phyloP scores from a whole-genome alignment of 2,888 invertebrate species.

The Xylota sylvarum region DNA sequence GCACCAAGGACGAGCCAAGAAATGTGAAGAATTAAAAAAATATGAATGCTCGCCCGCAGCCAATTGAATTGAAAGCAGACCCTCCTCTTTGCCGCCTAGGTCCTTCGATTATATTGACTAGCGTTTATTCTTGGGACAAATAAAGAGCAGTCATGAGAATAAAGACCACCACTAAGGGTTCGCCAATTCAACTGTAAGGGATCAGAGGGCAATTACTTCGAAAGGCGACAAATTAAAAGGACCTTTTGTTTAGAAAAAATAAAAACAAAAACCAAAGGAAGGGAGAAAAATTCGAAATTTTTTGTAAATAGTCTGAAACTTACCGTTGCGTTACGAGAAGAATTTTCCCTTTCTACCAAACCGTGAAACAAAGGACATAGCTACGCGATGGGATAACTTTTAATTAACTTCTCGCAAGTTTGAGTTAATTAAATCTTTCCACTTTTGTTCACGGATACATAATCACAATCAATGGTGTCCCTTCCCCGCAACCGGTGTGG shows the following conservation, averaged over 20 bases:
- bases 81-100: conserved; percentile 2
- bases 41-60: conserved; percentile 48
- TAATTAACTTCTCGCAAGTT: conserved; percentile 64
- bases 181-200: conserved; percentile 49
- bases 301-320: conserved; percentile 1
- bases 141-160: conserved; percentile 14
- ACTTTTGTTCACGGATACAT: conserved; percentile 7
- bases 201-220: conserved; percentile 60
- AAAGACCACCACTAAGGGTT: conserved; percentile 11
- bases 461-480: neutral
- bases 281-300: neutral
- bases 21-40: conserved; percentile 55
- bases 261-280: neutral
- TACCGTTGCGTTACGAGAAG: neutral
- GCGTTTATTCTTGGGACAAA: conserved; percentile 7
- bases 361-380: conserved; percentile 11
- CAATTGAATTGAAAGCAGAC: conserved; percentile 59
- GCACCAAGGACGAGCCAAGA: conserved; percentile 28
- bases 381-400: conserved; percentile 29
- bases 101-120: conserved; percentile 15
- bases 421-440: conserved; percentile 31
- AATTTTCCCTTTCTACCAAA: neutral
- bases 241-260: neutral
- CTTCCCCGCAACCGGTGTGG: neutral
- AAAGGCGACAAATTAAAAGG: conserved; percentile 49